Evolutionary conservation across 1,140 invertebrate genomes (phyloP).

Genomic region (Hetaerina americana): DNA sequence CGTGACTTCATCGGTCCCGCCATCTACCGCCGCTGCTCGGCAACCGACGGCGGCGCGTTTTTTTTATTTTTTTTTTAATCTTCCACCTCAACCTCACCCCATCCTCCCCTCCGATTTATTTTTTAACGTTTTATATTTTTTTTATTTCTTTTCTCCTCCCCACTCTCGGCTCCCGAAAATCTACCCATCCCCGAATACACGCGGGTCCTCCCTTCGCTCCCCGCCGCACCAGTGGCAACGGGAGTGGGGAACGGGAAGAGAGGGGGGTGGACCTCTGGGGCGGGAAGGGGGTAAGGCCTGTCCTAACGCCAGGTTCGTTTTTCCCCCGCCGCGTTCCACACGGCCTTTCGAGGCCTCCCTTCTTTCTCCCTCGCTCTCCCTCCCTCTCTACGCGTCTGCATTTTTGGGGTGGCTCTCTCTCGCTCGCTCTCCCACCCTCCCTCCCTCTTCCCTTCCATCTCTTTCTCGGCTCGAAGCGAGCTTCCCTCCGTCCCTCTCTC

Average conservation of each 20-base stretch:
- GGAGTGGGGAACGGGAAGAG: too few species aligned
- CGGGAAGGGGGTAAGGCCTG: too few species aligned
- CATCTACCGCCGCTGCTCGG: neutral
- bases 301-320: neutral
- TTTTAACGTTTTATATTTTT: neutral
- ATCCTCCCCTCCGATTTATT: neutral
- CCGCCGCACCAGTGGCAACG: too few species aligned
- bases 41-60: neutral
- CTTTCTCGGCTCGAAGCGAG: neutral
- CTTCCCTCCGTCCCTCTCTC: neutral
- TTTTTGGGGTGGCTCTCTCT: neutral
- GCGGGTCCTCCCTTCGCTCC: neutral
- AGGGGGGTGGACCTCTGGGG: too few species aligned
- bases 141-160: neutral
- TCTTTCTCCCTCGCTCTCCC: too few species aligned
- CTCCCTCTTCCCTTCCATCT: neutral
- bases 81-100: neutral
- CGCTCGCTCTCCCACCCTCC: neutral
- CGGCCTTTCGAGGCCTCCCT: neutral
- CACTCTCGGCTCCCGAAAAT: neutral
- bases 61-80: too few species aligned
- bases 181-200: neutral
- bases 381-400: neutral
- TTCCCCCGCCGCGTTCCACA: neutral
- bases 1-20: neutral